These are phyloP conservation scores for Arctocebus calabarensis DNA, from an alignment of 2,797 vertebrate species.

Conservation along the genomic window DNA sequence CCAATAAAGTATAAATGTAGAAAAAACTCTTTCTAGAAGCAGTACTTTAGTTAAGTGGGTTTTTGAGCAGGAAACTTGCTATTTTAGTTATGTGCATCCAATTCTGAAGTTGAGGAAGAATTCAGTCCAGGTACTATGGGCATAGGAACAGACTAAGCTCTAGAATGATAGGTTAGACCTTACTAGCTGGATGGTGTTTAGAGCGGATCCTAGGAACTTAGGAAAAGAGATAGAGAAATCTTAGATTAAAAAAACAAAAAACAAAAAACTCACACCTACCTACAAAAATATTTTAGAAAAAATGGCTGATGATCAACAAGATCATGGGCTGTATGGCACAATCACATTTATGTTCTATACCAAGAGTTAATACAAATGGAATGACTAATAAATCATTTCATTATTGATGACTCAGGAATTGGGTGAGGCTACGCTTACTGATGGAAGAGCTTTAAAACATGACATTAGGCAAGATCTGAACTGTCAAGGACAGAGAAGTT, in stretches of 20 bases:
- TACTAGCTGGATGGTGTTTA: background rate
- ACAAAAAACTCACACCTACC: background rate
- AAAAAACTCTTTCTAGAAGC: background rate
- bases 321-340: background rate
- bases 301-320: background rate
- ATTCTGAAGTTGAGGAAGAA: background rate
- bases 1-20: constrained; percentile 2
- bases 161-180: background rate
- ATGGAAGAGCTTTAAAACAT: background rate
- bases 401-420: background rate
- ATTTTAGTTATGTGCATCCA: background rate
- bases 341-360: background rate
- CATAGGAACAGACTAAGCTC: background rate
- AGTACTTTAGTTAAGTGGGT: background rate
- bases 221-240: background rate
- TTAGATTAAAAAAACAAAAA: background rate
- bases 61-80: background rate
- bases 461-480: background rate
- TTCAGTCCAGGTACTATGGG: background rate
- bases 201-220: background rate
- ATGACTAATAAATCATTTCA: constrained; percentile 46
- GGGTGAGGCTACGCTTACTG: background rate
- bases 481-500: background rate
- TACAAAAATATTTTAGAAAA: background rate
- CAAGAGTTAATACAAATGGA: background rate